Conservation (phyloP, 2,797 vertebrate genomes). For the Benthosema pterotum region DNA sequence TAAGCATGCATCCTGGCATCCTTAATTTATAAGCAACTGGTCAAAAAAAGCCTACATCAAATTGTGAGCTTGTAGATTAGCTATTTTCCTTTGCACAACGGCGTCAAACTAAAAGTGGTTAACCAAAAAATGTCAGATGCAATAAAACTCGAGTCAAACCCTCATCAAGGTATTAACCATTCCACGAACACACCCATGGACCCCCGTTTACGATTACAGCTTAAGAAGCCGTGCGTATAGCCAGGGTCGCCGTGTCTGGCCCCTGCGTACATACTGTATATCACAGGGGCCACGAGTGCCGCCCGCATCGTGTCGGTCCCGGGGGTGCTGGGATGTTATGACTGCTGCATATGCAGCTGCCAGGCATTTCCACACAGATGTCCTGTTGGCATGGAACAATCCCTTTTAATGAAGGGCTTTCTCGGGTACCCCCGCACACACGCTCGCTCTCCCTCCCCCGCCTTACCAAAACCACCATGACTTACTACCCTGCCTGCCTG, state of each 20-base stretch:
- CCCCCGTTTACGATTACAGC: constrained; percentile 7
- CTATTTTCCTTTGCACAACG: no score
- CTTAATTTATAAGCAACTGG: no score
- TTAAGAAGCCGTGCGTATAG: constrained; percentile 15
- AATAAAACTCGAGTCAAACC: neutral
- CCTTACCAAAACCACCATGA: constrained; percentile 46
- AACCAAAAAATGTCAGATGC: neutral
- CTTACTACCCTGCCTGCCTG: constrained; percentile 29
- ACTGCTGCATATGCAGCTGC: constrained; percentile 70
- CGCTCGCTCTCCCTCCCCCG: constrained; percentile 29
- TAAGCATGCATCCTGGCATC: no score
- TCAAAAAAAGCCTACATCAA: no score
- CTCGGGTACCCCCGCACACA: constrained; percentile 46
- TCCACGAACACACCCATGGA: neutral
- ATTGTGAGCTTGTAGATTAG: no score
- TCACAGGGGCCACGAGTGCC: constrained; percentile 37
- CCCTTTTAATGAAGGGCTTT: constrained; percentile 78
- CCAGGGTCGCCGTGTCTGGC: constrained; percentile 50
- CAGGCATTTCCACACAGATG: constrained; percentile 75
- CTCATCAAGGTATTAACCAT: constrained; percentile 6
- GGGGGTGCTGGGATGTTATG: constrained; percentile 58
- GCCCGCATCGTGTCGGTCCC: constrained; percentile 10
- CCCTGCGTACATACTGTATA: constrained; percentile 37
- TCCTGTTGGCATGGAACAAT: constrained; percentile 69
- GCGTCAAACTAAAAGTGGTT: no score